Percentiles rank a stretch among this genome's conserved stretches.
These are phyloP conservation scores for Antechinus stuartii DNA, from an alignment of 2,113 vertebrate species.

Conservation along the genomic window DNA sequence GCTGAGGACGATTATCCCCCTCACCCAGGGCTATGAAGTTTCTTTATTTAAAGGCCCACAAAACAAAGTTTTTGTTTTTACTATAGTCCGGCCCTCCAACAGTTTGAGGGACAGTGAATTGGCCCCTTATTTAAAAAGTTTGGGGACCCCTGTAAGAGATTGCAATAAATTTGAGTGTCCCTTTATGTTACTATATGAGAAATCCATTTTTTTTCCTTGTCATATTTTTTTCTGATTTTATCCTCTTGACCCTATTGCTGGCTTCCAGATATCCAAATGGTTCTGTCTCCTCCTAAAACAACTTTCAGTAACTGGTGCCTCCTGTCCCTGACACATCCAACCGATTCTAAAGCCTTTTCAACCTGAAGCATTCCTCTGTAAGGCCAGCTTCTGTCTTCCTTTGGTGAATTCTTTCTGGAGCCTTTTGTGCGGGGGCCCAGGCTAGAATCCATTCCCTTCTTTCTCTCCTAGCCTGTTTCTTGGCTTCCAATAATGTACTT, in stretches of 20 bases:
- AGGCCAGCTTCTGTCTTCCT: not conserved
- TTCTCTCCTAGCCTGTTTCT: not conserved
- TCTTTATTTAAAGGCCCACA: too few relatives aligned
- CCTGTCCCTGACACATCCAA: not conserved
- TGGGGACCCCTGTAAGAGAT: too few relatives aligned
- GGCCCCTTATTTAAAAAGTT: too few relatives aligned
- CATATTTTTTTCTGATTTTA: not conserved
- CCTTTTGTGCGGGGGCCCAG: not conserved
- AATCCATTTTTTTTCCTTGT: not conserved
- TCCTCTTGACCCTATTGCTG: not conserved
- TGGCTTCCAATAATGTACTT: not conserved
- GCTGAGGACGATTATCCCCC: too few relatives aligned
- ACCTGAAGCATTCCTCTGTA: not conserved
- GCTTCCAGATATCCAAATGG: not conserved
- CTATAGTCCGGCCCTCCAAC: too few relatives aligned
- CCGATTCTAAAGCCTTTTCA: not conserved
- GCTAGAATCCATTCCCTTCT: not conserved
- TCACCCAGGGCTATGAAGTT: too few relatives aligned
- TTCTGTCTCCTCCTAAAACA: not conserved
- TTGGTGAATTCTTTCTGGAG: not conserved
- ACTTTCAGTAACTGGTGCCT: not conserved
- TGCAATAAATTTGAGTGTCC: not conserved
- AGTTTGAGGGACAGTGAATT: too few relatives aligned
- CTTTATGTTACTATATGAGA: not conserved
- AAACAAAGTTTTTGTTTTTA: too few relatives aligned